Evolutionary conservation across 2,888 invertebrate genomes (phyloP).

Genomic region (Eupeodes latifasciatus): DNA sequence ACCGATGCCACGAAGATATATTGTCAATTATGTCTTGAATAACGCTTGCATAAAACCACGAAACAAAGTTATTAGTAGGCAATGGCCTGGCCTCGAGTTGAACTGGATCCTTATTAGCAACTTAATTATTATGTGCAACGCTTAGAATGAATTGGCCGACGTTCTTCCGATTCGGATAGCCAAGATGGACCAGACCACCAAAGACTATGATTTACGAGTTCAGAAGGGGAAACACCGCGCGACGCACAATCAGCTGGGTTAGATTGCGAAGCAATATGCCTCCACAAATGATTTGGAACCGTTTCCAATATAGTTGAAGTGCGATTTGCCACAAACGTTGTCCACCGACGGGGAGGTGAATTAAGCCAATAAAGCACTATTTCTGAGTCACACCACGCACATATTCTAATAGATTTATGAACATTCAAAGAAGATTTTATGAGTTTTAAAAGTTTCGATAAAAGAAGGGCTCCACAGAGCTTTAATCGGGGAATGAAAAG

Average conservation of each 20-base stretch:
- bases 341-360: too few relatives aligned
- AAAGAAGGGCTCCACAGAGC: too few relatives aligned
- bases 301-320: slow-evolving; percentile 63
- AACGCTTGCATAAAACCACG: background rate
- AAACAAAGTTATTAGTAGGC: background rate
- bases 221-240: slow-evolving; percentile 55
- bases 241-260: slow-evolving; percentile 76
- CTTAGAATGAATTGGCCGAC: background rate
- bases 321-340: slow-evolving; percentile 61
- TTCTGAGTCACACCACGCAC: too few relatives aligned
- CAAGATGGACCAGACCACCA: slow-evolving; percentile 73
- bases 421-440: too few relatives aligned
- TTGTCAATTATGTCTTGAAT: slow-evolving; percentile 20
- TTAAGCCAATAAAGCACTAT: too few relatives aligned
- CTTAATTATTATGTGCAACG: background rate
- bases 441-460: too few relatives aligned
- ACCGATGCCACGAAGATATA: slow-evolving; percentile 28
- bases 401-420: too few relatives aligned
- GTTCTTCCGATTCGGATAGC: slow-evolving; percentile 2
- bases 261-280: slow-evolving; percentile 57
- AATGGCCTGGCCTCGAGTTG: background rate
- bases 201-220: slow-evolving; percentile 38
- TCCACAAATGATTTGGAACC: slow-evolving; percentile 48
- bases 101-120: background rate
- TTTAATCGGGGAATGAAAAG: too few relatives aligned